Percentiles rank a stretch among this genome's conserved stretches.
Conservation (phyloP, 1,140 invertebrate genomes). For the Tetranychus cinnabarinus region DNA sequence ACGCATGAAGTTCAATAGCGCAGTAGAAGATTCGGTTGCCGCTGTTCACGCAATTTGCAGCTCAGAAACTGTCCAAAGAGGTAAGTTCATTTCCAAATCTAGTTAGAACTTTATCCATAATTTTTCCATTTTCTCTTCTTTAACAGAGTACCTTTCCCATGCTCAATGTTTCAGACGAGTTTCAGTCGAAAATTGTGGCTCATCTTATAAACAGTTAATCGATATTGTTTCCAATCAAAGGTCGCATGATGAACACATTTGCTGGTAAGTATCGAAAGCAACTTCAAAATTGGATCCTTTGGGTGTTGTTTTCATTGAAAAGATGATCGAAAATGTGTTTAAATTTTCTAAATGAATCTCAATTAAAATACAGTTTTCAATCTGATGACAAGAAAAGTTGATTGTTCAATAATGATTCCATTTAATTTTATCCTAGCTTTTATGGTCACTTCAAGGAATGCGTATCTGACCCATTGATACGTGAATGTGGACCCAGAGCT, state of each 20-base stretch:
- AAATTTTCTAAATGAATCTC: no score
- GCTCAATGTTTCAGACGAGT: constrained; percentile 14
- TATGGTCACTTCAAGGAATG: constrained; percentile 15
- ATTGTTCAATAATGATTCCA: no score
- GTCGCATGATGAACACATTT: constrained; percentile 14
- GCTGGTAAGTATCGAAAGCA: constrained; percentile 11
- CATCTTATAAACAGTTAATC: constrained; percentile 12
- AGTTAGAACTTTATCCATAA: background rate
- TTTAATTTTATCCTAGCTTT: constrained; percentile 3
- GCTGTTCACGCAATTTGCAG: constrained; percentile 17
- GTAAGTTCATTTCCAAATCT: constrained; percentile 2
- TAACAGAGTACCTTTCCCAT: constrained; percentile 13
- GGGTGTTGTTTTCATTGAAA: no score
- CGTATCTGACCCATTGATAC: constrained; percentile 12
- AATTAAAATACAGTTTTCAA: no score
- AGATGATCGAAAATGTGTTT: no score
- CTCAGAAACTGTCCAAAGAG: constrained; percentile 14
- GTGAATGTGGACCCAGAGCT: constrained; percentile 12
- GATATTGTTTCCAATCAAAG: constrained; percentile 11
- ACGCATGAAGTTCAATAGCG: constrained; percentile 13
- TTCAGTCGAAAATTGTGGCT: constrained; percentile 13
- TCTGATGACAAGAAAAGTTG: no score
- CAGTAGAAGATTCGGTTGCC: constrained; percentile 15
- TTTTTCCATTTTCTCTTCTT: background rate
- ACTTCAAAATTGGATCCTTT: background rate